Percentiles rank a stretch among this genome's conserved stretches.
Conservation (phyloP, 1,140 invertebrate species). For the Caerostris extrusa region DNA sequence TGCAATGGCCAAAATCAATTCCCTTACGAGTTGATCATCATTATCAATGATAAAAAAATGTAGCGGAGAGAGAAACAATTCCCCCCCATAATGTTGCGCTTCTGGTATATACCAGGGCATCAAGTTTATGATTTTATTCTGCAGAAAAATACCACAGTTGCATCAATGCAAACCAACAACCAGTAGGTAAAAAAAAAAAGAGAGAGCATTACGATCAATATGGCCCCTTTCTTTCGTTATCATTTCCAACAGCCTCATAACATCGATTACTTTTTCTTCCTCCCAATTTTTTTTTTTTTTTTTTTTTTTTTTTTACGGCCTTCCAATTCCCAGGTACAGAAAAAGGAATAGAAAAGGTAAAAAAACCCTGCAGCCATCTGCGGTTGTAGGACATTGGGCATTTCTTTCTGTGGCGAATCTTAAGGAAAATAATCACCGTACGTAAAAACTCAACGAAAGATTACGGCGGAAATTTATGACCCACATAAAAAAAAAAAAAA, state of each 20-base stretch:
- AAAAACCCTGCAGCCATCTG: background rate
- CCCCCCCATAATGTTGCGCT: background rate
- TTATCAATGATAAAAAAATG: background rate
- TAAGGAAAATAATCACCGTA: slow-evolving; percentile 27
- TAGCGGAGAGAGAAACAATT: background rate
- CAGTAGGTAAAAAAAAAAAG: background rate
- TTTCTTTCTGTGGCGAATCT: background rate
- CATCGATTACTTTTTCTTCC: background rate
- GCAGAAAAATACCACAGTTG: too few relatives aligned
- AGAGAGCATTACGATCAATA: slow-evolving; percentile 5
- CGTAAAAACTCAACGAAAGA: slow-evolving; percentile 56
- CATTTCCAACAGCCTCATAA: slow-evolving; percentile 50
- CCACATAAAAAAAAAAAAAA: background rate
- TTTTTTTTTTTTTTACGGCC: background rate
- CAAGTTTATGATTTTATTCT: background rate
- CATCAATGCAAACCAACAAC: background rate
- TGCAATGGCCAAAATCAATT: too few relatives aligned
- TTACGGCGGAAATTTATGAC: slow-evolving; percentile 50
- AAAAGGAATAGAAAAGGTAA: background rate
- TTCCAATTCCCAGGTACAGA: background rate
- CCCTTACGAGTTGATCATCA: background rate
- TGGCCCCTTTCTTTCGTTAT: slow-evolving; percentile 1
- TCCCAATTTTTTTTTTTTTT: background rate
- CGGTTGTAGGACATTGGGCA: slow-evolving; percentile 13
- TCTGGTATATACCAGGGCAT: background rate